A percentile compares a stretch with the other conserved stretches of the same genome.
Evolutionary conservation across 2,888 invertebrate genomes (phyloP).

Genomic region (Rugalucina vietnamica): DNA sequence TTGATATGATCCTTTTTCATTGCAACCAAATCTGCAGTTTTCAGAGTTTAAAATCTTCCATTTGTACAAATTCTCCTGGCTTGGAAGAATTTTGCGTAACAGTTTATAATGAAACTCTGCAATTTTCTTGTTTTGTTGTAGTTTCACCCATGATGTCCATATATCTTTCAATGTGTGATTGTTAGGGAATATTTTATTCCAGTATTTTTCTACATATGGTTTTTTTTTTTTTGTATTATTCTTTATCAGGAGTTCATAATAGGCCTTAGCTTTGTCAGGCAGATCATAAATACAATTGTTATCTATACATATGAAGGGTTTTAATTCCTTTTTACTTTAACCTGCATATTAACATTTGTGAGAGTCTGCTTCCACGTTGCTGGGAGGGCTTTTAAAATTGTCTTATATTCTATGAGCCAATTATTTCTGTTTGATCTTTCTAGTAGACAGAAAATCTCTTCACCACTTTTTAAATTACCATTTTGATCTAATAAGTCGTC

Average conservation of each 20-base stretch:
- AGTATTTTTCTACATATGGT: constrained; percentile 1
- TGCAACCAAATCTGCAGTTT: no score
- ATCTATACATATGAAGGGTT: not conserved
- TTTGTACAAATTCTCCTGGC: no score
- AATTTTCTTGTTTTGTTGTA: not conserved
- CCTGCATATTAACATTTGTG: not conserved
- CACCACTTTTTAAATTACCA: not conserved
- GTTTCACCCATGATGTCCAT: not conserved
- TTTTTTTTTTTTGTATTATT: not conserved
- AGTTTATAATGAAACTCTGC: not conserved
- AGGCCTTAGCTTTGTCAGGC: not conserved
- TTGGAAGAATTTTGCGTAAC: no score
- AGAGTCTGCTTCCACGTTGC: not conserved
- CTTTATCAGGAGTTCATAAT: not conserved
- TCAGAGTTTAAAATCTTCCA: no score
- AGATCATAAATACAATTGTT: not conserved
- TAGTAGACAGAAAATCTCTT: not conserved
- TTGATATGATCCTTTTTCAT: no score
- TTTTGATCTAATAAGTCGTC: not conserved
- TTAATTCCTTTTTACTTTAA: not conserved
- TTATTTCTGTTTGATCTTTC: not conserved
- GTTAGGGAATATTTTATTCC: not conserved
- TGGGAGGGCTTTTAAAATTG: not conserved
- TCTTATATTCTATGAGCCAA: not conserved
- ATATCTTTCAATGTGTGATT: not conserved